phyloP scores from a whole-genome alignment of 1,140 invertebrate genomes.

The Nephila pilipes region DNA sequence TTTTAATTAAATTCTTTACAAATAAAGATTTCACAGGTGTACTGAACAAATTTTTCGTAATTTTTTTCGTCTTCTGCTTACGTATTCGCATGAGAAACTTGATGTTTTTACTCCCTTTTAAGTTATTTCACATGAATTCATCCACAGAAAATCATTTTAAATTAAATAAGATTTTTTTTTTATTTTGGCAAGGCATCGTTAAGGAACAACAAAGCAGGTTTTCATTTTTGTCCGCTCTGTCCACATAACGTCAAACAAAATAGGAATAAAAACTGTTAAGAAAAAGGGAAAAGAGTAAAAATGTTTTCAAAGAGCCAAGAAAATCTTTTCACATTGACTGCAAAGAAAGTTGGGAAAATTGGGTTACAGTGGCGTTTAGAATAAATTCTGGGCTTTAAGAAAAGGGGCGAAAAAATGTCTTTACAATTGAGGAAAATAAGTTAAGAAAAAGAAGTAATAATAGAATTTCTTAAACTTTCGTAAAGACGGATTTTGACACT shows the following conservation, averaged over 20 bases:
- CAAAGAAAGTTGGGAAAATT: constrained; percentile 12
- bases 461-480: not conserved
- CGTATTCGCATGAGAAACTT: no score
- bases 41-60: not conserved
- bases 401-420: no score
- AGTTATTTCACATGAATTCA: not conserved
- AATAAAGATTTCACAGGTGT: not conserved
- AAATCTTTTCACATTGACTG: not conserved
- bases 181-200: no score
- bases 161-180: not conserved
- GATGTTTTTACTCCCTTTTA: not conserved
- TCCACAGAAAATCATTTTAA: not conserved
- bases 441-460: not conserved
- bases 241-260: not conserved
- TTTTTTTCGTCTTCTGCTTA: no score
- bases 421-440: not conserved
- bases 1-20: not conserved
- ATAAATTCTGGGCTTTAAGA: not conserved
- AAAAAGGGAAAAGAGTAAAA: constrained; percentile 1
- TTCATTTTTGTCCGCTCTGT: no score
- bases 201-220: no score
- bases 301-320: constrained; percentile 6
- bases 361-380: not conserved
- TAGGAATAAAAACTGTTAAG: not conserved
- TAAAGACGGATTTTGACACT: not conserved